Evolutionary conservation across 2,113 vertebrate species (phyloP), one percentile per base, ranked within the genome.

Genomic region (Lampris incognitus): DNA sequence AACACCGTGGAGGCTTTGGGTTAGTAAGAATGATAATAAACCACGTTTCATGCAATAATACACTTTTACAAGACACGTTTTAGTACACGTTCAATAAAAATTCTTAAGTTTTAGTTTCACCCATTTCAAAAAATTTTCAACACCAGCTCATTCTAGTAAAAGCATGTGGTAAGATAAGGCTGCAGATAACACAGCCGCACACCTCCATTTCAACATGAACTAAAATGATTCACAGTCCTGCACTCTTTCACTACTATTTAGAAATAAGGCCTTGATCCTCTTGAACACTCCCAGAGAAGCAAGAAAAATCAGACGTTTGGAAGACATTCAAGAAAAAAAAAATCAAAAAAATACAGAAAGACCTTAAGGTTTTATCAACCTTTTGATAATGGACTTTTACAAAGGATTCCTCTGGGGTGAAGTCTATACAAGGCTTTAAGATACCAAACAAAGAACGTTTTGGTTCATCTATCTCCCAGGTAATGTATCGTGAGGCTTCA

Each of bases 151-250:
- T 5, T 46, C 44, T 46, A 46, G 44, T 46, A 46, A 46, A 7
- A 46, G 44, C 7, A 7, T 7, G 7, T 7, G 44, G 4, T 46
- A 7, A 46, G 7, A 13, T 55, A 5, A 55, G 50, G 11, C 4
- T 8, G 6, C n/a, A 13, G 52, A 55, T 13, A 55, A 13, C 24
- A 13, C 52, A 55, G 52, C 52, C 5, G 52, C 52, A 13, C 52
- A 55, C 11, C n/a, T 5, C n/a, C 5, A 1, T 63, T 68, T 68
- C 8, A 48, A 10, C 36, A 39, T 71, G 9, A 67, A 11, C 37
- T 54, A 42, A 72, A 66, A 36, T 60, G 24, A 8, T 62, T 69
- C 52, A 55, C 55, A 72, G 4, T 10, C 13, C 8, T 52, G 4
- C 50, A 10, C n/a, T 39, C 54, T 66, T 70, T 13, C 13, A 68